These are phyloP conservation scores for Spea hammondii DNA, from an alignment of 2,797 vertebrate species.

Conservation along the genomic window DNA sequence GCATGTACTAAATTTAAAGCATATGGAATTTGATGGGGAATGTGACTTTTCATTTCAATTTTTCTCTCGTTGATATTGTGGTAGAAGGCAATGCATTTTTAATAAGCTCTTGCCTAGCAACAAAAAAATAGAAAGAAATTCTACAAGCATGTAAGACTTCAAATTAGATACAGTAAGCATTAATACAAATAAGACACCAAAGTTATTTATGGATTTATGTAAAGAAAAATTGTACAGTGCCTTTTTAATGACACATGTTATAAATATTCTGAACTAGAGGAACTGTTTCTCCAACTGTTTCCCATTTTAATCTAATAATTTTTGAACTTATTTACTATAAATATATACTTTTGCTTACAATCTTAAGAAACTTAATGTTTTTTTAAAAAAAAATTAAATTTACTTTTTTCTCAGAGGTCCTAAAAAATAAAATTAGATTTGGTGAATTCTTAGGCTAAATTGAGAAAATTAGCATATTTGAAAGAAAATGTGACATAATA, in stretches of 20 bases:
- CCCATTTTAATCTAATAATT: no score
- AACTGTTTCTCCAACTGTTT: no score
- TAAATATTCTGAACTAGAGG: no score
- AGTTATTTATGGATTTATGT: not conserved
- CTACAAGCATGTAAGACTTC: not conserved
- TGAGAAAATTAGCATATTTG: no score
- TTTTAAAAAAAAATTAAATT: not conserved
- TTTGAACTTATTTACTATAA: no score
- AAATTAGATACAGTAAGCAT: conserved; percentile 6
- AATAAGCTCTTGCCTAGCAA: conserved; percentile 10
- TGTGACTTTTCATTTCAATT: not conserved
- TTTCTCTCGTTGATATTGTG: conserved; percentile 4
- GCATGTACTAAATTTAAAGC: not conserved
- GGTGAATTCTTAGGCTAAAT: no score
- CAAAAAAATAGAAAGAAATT: not conserved
- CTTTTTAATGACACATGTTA: not conserved
- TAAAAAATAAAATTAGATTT: no score
- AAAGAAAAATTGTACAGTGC: not conserved
- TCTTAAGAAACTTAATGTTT: no score
- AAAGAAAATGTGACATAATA: no score
- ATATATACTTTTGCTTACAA: no score
- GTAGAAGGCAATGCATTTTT: conserved; percentile 5
- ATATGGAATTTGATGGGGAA: not conserved
- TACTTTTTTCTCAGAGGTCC: not conserved
- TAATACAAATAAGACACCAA: not conserved